These are phyloP conservation scores for Accipiter virgatus DNA, from an alignment of 2,113 vertebrate species.

Conservation along the genomic window DNA sequence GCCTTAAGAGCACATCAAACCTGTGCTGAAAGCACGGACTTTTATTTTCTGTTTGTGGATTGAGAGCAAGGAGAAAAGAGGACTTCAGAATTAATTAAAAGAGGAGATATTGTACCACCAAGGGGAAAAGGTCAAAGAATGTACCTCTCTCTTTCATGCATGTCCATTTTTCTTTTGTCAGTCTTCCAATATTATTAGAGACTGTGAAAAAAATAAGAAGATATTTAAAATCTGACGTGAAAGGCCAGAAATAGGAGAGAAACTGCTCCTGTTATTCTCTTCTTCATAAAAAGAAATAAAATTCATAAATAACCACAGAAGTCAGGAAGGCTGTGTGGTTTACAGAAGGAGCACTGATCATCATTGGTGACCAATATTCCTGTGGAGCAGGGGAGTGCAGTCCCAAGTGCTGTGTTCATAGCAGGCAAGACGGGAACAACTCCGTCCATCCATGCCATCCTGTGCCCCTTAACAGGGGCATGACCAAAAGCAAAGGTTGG, in stretches of 20 bases:
- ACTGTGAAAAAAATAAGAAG: not conserved
- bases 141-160: not conserved
- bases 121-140: not conserved
- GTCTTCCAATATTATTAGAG: not conserved
- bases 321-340: not conserved
- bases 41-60: not conserved
- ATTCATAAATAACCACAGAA: not conserved
- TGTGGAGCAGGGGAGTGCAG: not conserved
- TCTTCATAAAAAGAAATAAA: not conserved
- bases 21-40: not conserved
- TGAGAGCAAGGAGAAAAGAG: not conserved
- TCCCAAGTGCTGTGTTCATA: not conserved
- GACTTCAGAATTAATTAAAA: not conserved
- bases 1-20: not conserved
- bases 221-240: not conserved
- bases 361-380: not conserved
- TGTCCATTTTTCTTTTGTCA: not conserved
- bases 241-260: not conserved
- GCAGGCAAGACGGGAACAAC: not conserved
- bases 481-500: not conserved
- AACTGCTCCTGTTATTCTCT: not conserved
- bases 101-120: not conserved
- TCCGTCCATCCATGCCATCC: not conserved
- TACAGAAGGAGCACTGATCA: not conserved
- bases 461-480: not conserved